These are phyloP conservation scores for Hirundichthys speculiger DNA, from an alignment of 2,113 vertebrate genomes.

Conservation along the genomic window DNA sequence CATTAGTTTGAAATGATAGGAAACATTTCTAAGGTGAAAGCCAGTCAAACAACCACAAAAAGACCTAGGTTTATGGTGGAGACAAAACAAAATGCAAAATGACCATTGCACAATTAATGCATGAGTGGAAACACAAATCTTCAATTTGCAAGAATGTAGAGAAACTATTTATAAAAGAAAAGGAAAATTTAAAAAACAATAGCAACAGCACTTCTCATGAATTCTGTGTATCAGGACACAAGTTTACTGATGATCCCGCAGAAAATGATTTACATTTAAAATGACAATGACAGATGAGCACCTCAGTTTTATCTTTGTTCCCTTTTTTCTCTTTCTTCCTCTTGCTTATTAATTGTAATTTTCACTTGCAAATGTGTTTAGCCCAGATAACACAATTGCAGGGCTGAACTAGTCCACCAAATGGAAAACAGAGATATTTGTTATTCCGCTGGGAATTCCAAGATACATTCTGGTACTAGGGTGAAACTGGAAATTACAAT, in stretches of 20 bases:
- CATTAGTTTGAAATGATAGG: too few relatives aligned
- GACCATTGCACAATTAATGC: neutral
- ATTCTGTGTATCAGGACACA: constrained; percentile 20
- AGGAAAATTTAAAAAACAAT: constrained; percentile 10
- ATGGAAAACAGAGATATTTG: constrained; percentile 37
- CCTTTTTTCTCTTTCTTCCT: constrained; percentile 35
- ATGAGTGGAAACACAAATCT: neutral
- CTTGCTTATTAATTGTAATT: constrained; percentile 26
- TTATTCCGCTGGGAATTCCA: constrained; percentile 12
- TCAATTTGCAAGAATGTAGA: neutral
- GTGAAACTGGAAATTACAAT: constrained; percentile 8
- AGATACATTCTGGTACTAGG: constrained; percentile 16
- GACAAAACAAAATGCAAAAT: too few relatives aligned
- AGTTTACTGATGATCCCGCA: constrained; percentile 42
- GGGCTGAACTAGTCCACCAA: constrained; percentile 51
- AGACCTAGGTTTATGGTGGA: too few relatives aligned
- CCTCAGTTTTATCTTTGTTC: constrained; percentile 4
- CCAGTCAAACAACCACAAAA: too few relatives aligned
- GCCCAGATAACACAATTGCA: constrained; percentile 66
- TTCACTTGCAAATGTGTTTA: constrained; percentile 48
- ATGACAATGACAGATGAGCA: constrained; percentile 45
- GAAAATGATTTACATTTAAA: constrained; percentile 63
- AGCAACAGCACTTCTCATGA: constrained; percentile 23
- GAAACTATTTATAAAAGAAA: neutral
- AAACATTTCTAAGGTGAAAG: too few relatives aligned